Conservation (phyloP, 1,140 invertebrate genomes). For the Drosophila fuyamai region DNA sequence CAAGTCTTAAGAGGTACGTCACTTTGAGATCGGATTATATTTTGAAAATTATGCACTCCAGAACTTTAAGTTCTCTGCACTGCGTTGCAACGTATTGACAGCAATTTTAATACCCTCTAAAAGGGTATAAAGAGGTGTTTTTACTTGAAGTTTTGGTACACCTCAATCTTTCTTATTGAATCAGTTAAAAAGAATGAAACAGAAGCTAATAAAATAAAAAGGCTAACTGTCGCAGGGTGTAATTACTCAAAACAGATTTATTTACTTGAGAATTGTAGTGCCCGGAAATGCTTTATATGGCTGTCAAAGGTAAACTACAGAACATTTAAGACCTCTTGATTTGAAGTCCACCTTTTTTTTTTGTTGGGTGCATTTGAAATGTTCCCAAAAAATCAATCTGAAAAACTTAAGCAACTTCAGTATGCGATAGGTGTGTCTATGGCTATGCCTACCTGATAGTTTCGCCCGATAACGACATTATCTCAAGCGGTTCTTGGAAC, state of each 20-base stretch:
- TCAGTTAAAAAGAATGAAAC: no score
- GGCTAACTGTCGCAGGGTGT: no score
- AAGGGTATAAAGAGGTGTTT: no score
- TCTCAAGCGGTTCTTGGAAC: conserved; percentile 23
- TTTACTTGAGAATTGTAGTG: not conserved
- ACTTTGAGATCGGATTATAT: not conserved
- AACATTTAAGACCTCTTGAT: not conserved
- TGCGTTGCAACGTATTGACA: no score
- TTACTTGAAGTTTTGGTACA: no score
- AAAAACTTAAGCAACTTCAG: not conserved
- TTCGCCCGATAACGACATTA: conserved; percentile 25
- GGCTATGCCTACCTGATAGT: conserved; percentile 15
- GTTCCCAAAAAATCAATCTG: not conserved
- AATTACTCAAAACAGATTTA: no score
- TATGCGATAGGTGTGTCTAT: not conserved
- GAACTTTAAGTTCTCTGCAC: no score
- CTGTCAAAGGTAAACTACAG: not conserved
- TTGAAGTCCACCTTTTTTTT: not conserved
- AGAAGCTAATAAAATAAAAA: no score
- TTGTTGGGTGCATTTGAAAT: not conserved
- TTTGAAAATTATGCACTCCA: not conserved
- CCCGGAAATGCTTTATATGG: not conserved
- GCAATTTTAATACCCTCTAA: no score
- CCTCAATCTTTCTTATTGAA: no score
- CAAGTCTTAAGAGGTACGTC: no score